These are phyloP conservation scores for Zoanthus gigantus DNA, from an alignment of 92 coral and sea anemone species.

Conservation along the genomic window DNA sequence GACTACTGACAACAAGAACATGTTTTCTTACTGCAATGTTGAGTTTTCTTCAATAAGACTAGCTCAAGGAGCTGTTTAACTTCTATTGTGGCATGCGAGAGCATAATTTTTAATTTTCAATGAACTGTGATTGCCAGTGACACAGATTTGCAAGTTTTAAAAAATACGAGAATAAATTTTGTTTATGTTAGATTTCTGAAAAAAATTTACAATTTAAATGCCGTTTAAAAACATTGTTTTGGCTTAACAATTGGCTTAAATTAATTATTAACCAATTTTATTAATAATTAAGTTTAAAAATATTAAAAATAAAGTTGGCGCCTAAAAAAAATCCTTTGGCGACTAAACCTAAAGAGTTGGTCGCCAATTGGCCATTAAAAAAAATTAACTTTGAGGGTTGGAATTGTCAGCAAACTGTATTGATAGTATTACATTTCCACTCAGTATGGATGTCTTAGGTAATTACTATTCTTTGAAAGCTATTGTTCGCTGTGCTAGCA, in stretches of 20 bases:
- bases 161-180: slow-evolving; percentile 1
- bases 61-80: not conserved
- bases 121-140: slow-evolving; percentile 11
- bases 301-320: too few relatives aligned
- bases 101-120: slow-evolving; percentile 15
- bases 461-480: slow-evolving; percentile 52
- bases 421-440: slow-evolving; percentile 30
- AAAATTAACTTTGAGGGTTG: not conserved
- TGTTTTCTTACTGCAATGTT: not conserved
- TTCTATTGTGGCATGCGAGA: not conserved
- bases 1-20: not conserved
- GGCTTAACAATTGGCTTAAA: slow-evolving; percentile 5
- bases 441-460: slow-evolving; percentile 43
- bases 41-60: slow-evolving; percentile 4
- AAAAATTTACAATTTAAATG: not conserved
- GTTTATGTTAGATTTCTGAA: slow-evolving; percentile 17
- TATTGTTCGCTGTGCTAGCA: slow-evolving; percentile 42
- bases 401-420: slow-evolving; percentile 42
- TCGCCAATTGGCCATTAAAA: too few relatives aligned
- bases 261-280: not conserved
- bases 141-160: slow-evolving; percentile 7
- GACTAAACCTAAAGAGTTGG: too few relatives aligned
- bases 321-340: too few relatives aligned
- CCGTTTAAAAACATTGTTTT: slow-evolving; percentile 10
- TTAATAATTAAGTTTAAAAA: not conserved